Percentiles rank a stretch among this genome's conserved stretches.
These are phyloP conservation scores for Cygnus buccinator DNA, from an alignment of 2,113 vertebrate genomes.

Conservation along the genomic window DNA sequence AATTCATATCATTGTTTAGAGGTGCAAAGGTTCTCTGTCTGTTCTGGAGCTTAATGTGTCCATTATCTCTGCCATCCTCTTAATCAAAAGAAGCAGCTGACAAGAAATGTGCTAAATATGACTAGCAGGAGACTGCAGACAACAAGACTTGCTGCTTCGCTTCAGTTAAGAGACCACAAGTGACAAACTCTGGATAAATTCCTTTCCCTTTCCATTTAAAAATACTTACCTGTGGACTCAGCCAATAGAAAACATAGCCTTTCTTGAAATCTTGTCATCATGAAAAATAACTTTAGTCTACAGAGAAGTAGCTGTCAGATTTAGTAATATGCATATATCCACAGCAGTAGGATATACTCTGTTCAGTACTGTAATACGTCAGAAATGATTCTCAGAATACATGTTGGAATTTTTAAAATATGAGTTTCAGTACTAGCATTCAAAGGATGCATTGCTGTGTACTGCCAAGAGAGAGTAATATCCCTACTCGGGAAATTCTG, in stretches of 20 bases:
- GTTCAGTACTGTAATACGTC: background rate
- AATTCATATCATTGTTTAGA: conserved; percentile 36
- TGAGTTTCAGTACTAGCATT: background rate
- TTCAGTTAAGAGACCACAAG: background rate
- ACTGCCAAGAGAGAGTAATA: background rate
- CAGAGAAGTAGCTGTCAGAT: background rate
- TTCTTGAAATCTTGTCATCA: background rate
- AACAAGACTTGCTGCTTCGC: background rate
- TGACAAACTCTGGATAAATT: background rate
- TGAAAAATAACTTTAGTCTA: background rate
- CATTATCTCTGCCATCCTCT: background rate
- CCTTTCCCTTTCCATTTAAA: background rate
- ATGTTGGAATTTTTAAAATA: background rate
- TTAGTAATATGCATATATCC: background rate
- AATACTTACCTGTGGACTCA: background rate
- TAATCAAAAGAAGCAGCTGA: conserved; percentile 30
- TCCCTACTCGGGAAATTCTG: background rate
- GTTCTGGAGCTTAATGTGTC: background rate
- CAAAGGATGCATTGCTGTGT: background rate
- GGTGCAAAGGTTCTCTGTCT: conserved; percentile 7
- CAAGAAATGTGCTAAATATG: background rate
- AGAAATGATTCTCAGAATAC: background rate
- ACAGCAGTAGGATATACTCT: background rate
- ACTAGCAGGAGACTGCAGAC: background rate
- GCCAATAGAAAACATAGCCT: background rate